phyloP scores from a whole-genome alignment of 2,113 vertebrate genomes.

The Coreoperca whiteheadi region DNA sequence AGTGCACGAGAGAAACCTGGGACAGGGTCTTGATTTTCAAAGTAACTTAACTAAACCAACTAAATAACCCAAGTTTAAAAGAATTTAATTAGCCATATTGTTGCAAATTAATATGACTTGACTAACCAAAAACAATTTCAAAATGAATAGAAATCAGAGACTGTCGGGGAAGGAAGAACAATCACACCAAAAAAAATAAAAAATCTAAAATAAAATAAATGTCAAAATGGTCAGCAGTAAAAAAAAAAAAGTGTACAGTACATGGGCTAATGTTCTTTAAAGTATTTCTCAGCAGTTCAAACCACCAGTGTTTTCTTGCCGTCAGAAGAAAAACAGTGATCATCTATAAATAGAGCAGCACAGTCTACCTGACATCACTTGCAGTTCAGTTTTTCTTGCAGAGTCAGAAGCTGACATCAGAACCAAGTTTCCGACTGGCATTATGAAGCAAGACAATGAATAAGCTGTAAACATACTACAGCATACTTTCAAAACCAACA shows the following conservation, averaged over 20 bases:
- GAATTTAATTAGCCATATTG: background rate
- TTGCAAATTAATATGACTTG: background rate
- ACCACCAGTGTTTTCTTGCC: conserved; percentile 14
- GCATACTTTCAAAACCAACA: background rate
- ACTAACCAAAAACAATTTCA: background rate
- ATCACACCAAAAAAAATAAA: background rate
- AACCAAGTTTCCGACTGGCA: background rate
- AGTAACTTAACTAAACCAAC: background rate
- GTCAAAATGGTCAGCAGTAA: background rate
- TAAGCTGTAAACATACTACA: background rate
- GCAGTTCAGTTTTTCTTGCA: conserved; percentile 23
- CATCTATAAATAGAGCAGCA: conserved; percentile 44
- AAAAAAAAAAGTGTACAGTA: background rate
- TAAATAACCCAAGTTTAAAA: background rate
- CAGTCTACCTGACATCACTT: conserved; percentile 31
- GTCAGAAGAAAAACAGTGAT: conserved; percentile 13
- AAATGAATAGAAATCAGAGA: background rate
- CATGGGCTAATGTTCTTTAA: background rate
- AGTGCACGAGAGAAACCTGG: background rate
- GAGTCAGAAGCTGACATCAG: conserved; percentile 15
- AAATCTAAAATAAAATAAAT: background rate
- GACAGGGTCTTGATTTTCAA: background rate
- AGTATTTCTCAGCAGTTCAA: conserved; percentile 16
- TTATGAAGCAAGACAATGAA: background rate
- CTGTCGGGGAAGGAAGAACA: background rate